A percentile compares a stretch with the other conserved stretches of the same genome.
These are phyloP conservation scores for Hybognathus amarus DNA, from an alignment of 2,797 vertebrate species.

Conservation along the genomic window DNA sequence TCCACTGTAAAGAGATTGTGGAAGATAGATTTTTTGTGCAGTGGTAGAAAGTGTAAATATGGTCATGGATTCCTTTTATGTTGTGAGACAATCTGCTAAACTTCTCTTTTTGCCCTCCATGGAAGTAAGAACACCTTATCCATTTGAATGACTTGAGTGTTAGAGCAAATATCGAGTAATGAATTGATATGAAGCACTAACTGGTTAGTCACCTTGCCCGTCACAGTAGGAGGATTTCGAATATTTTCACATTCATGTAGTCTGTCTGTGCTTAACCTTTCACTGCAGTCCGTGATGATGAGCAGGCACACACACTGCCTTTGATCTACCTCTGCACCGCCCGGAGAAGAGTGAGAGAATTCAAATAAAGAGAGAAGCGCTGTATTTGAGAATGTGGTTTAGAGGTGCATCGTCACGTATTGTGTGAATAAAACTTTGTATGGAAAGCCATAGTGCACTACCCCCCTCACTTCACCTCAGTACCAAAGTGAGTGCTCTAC, in stretches of 20 bases:
- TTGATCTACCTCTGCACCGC: constrained; percentile 30
- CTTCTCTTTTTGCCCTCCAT: not conserved
- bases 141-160: not conserved
- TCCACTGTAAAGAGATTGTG: not conserved
- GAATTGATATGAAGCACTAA: constrained; percentile 22
- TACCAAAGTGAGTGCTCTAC: constrained; percentile 25
- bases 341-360: constrained; percentile 4
- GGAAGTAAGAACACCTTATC: not conserved
- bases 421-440: constrained; percentile 28
- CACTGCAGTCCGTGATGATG: constrained; percentile 25
- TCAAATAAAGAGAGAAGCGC: constrained; percentile 12
- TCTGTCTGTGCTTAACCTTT: constrained; percentile 38
- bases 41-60: not conserved
- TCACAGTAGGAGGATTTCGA: constrained; percentile 20
- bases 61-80: not conserved
- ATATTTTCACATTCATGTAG: constrained; percentile 35
- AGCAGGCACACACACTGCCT: constrained; percentile 25
- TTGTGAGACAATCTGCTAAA: not conserved
- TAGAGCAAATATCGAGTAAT: constrained; percentile 13
- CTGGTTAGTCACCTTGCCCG: constrained; percentile 26
- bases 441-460: constrained; percentile 27
- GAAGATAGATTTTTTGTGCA: not conserved
- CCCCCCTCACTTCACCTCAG: constrained; percentile 29
- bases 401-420: constrained; percentile 31
- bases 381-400: constrained; percentile 36